Evolutionary conservation across 2,888 invertebrate species (phyloP).

Genomic region (Alsophila aescularia): DNA sequence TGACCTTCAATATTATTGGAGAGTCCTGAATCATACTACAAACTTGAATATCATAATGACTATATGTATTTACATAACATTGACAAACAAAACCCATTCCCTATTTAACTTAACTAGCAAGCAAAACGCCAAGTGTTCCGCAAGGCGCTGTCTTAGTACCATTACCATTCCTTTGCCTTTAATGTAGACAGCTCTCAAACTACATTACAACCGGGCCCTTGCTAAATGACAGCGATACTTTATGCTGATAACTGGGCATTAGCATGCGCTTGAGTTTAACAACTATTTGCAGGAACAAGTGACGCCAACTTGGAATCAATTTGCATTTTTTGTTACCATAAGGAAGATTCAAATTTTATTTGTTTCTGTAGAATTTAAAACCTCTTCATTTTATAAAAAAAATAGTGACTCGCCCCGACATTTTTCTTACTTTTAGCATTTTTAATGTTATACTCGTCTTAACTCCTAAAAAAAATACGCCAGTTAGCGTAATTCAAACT

Average conservation of each 20-base stretch:
- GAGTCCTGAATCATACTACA: background rate
- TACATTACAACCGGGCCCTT: background rate
- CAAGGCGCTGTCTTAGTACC: constrained; percentile 6
- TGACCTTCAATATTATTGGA: background rate
- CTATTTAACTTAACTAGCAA: background rate
- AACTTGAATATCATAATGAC: background rate
- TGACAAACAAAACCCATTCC: background rate
- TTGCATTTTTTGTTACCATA: too few relatives aligned
- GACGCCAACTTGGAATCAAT: too few relatives aligned
- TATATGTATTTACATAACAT: background rate
- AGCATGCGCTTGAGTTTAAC: constrained; percentile 17
- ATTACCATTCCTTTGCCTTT: constrained; percentile 5
- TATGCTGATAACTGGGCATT: constrained; percentile 25
- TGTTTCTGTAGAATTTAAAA: too few relatives aligned
- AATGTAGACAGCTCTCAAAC: constrained; percentile 5
- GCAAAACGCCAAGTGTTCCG: background rate
- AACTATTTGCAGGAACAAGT: constrained; percentile 4
- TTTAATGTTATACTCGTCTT: too few relatives aligned
- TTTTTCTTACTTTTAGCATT: too few relatives aligned
- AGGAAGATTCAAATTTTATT: too few relatives aligned
- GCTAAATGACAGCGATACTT: constrained; percentile 29
- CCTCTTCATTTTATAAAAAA: too few relatives aligned
- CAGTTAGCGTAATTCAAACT: too few relatives aligned
- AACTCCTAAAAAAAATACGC: too few relatives aligned
- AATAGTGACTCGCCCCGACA: too few relatives aligned